phyloP scores from a whole-genome alignment of 2,888 invertebrate species.

The Lycaena phlaeas region DNA sequence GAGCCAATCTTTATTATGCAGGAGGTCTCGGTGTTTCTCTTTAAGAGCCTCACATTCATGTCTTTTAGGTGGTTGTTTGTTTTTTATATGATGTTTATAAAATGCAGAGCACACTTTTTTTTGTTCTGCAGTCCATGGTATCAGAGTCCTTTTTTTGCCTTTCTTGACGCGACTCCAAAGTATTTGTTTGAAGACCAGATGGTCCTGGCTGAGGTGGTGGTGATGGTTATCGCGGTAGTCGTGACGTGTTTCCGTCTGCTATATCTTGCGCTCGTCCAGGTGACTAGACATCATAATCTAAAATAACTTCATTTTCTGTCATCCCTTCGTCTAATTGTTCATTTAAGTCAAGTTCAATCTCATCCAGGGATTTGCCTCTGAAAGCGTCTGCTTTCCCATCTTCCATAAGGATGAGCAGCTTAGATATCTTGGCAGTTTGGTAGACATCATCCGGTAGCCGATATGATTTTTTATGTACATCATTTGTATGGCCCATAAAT shows the following conservation, averaged over 20 bases:
- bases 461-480: conserved; percentile 21
- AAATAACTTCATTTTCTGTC: not conserved
- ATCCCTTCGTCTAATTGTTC: not conserved
- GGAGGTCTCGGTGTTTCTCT: conserved; percentile 16
- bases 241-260: conserved; percentile 17
- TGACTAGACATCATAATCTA: conserved; percentile 21
- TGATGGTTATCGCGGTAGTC: not conserved
- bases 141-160: conserved; percentile 19
- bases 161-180: not conserved
- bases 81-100: conserved; percentile 23
- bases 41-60: conserved; percentile 21
- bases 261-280: conserved; percentile 26
- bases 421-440: not conserved
- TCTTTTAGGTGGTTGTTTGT: conserved; percentile 23
- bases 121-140: conserved; percentile 25
- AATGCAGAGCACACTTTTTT: conserved; percentile 17
- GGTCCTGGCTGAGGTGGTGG: not conserved
- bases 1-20: conserved; percentile 26
- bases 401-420: not conserved
- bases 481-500: conserved; percentile 25
- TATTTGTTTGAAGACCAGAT: not conserved
- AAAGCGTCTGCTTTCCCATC: not conserved
- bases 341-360: not conserved
- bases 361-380: not conserved
- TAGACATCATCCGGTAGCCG: conserved; percentile 23